Evolutionary conservation across 2,113 vertebrate genomes (phyloP).

Genomic region (Mellivora capensis): DNA sequence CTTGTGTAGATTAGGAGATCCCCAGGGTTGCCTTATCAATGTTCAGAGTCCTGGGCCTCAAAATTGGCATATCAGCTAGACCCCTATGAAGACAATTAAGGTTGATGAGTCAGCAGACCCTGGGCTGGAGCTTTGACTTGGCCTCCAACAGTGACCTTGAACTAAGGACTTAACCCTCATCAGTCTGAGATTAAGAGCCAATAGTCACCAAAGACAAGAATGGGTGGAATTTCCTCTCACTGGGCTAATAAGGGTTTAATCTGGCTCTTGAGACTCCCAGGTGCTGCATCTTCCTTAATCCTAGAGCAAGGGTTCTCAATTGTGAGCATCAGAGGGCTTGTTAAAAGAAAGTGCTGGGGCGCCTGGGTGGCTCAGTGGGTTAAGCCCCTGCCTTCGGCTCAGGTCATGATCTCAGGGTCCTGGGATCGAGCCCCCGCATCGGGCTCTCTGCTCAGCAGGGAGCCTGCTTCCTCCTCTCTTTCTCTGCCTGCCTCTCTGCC

Average conservation of each 20-base stretch:
- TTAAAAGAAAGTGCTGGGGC: no score
- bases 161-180: not conserved
- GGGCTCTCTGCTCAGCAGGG: no score
- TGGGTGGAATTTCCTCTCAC: not conserved
- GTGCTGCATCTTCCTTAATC: not conserved
- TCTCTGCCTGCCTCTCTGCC: no score
- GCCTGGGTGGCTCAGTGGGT: no score
- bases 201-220: not conserved
- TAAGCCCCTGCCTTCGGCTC: no score
- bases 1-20: not conserved
- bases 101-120: not conserved
- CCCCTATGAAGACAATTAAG: not conserved
- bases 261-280: not conserved
- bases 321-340: not conserved
- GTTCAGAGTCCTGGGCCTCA: not conserved
- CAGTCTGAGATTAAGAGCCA: not conserved
- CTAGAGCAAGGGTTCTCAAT: not conserved
- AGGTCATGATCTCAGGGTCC: no score
- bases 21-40: not conserved
- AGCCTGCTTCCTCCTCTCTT: no score
- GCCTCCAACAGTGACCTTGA: slow-evolving; percentile 52
- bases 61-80: not conserved
- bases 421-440: no score
- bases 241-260: not conserved
- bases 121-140: not conserved